Evolutionary conservation across 2,888 invertebrate species (phyloP).

Genomic region (Heliothis peltigera): DNA sequence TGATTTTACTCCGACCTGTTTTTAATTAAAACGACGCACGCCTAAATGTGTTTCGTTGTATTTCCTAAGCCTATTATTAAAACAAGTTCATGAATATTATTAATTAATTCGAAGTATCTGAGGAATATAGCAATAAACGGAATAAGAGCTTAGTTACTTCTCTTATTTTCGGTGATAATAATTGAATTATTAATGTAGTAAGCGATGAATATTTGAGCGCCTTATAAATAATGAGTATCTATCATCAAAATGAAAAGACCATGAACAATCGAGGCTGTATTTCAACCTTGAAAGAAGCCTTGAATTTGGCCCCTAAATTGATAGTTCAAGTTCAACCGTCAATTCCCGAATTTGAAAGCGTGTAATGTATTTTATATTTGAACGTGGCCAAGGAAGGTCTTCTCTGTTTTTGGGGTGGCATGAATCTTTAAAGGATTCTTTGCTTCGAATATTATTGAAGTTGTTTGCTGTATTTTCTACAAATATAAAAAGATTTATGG

Average conservation of each 20-base stretch:
- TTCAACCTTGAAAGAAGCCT: constrained; percentile 33
- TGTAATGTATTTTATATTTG: constrained; percentile 32
- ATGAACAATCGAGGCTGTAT: constrained; percentile 29
- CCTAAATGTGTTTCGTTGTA: constrained; percentile 34
- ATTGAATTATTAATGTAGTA: constrained; percentile 5
- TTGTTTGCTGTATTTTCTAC: background rate
- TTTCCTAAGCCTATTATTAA: constrained; percentile 35
- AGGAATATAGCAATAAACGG: constrained; percentile 10
- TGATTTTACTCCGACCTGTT: constrained; percentile 46
- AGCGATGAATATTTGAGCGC: constrained; percentile 12
- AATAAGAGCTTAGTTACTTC: constrained; percentile 13
- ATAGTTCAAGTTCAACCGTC: constrained; percentile 52
- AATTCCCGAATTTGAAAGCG: constrained; percentile 24
- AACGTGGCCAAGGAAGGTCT: constrained; percentile 6
- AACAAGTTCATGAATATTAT: constrained; percentile 52
- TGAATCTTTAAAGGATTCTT: constrained; percentile 15
- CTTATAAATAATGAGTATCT: constrained; percentile 19
- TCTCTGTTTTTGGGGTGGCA: background rate
- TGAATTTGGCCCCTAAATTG: constrained; percentile 34
- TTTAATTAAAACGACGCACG: constrained; percentile 51
- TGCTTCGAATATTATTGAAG: background rate
- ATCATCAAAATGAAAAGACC: constrained; percentile 17
- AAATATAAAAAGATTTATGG: too few relatives aligned
- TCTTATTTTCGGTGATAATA: constrained; percentile 8
- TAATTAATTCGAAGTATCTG: constrained; percentile 19